These are phyloP conservation scores for Danio kyathit DNA, from an alignment of 2,797 vertebrate genomes.

Conservation along the genomic window DNA sequence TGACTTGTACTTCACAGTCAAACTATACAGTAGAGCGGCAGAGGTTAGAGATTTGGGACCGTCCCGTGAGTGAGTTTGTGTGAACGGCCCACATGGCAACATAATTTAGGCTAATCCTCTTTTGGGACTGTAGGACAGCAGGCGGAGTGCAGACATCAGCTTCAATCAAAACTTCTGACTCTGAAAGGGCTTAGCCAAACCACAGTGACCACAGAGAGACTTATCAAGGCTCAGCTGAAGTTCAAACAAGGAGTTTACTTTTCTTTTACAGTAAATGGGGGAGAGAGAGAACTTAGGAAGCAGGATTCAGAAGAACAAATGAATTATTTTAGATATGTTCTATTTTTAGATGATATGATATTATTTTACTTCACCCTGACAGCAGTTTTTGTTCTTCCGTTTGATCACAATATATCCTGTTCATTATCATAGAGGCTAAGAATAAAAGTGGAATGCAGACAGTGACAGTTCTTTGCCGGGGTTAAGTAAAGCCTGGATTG, in stretches of 20 bases:
- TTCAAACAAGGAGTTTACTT: slow-evolving; percentile 37
- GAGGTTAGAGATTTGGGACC: background rate
- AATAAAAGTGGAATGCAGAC: slow-evolving; percentile 20
- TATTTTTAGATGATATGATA: background rate
- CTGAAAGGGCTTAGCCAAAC: slow-evolving; percentile 39
- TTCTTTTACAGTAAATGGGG: slow-evolving; percentile 19
- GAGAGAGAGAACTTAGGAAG: background rate
- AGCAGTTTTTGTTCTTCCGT: background rate
- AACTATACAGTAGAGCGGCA: background rate
- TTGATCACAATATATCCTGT: slow-evolving; percentile 17
- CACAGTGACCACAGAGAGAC: slow-evolving; percentile 37
- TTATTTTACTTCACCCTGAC: background rate
- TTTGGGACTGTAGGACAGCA: slow-evolving; percentile 66
- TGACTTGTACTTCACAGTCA: slow-evolving; percentile 31
- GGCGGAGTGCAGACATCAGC: slow-evolving; percentile 63
- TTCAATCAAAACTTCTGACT: slow-evolving; percentile 48
- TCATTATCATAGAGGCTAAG: slow-evolving; percentile 8
- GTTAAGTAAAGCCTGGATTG: slow-evolving; percentile 22
- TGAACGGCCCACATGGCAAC: slow-evolving; percentile 58
- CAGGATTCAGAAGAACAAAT: background rate
- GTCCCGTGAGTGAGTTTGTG: slow-evolving; percentile 6
- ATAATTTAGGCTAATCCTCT: slow-evolving; percentile 78
- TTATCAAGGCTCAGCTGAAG: slow-evolving; percentile 26
- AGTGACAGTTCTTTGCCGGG: slow-evolving; percentile 11
- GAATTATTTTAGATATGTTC: background rate